Percentiles rank a stretch among this genome's conserved stretches.
phyloP scores from a whole-genome alignment of 2,888 invertebrate species.

The Zeuzera pyrina region DNA sequence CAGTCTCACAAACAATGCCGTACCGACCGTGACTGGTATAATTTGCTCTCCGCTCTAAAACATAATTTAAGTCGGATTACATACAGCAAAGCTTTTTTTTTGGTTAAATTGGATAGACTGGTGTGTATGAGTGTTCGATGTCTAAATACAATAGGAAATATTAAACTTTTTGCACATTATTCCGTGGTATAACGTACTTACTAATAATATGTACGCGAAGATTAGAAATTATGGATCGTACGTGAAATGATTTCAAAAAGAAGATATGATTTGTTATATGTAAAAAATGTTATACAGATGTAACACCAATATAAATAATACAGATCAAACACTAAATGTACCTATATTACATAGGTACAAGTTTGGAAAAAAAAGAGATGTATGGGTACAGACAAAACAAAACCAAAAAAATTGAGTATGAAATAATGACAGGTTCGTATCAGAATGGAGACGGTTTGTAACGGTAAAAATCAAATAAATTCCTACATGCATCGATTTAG shows the following conservation, averaged over 20 bases:
- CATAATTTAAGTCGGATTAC: conserved; percentile 56
- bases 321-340: no score
- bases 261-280: no score
- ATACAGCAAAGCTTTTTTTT: conserved; percentile 41
- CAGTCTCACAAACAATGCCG: conserved; percentile 41
- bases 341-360: no score
- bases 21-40: conserved; percentile 47
- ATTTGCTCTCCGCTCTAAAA: conserved; percentile 47
- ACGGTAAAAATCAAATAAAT: conserved; percentile 53
- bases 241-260: conserved; percentile 25
- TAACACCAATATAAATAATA: no score
- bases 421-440: conserved; percentile 38
- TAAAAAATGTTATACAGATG: no score
- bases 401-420: conserved; percentile 1
- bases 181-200: not conserved
- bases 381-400: not conserved
- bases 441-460: conserved; percentile 35
- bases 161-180: conserved; percentile 12
- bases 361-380: not conserved
- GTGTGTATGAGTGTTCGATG: conserved; percentile 25
- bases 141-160: conserved; percentile 20
- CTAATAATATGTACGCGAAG: conserved; percentile 1
- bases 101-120: conserved; percentile 32
- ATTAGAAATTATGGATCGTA: conserved; percentile 21
- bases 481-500: conserved; percentile 54